A percentile compares a stretch with the other conserved stretches of the same genome.
Conservation (phyloP, 37 sponge, comb jelly and placozoan species). For the Axinella damicornis region DNA sequence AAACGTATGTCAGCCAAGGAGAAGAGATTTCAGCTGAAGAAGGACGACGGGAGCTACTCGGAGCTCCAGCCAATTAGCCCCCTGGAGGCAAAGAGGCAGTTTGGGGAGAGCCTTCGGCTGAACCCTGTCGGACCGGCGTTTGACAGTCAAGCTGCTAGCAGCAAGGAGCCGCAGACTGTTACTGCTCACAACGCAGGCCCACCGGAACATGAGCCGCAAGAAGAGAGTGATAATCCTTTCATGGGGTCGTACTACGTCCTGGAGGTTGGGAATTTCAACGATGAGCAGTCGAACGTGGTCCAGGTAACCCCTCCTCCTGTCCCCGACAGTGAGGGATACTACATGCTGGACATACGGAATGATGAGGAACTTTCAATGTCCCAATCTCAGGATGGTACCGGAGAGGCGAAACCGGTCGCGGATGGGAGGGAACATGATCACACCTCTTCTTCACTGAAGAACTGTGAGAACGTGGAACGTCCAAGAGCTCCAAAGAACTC, state of each 20-base stretch:
- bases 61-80: constrained; percentile 54
- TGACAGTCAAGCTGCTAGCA: background rate
- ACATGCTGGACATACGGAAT: constrained; percentile 22
- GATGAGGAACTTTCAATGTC: background rate
- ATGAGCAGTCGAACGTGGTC: background rate
- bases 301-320: background rate
- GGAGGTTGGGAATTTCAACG: constrained; percentile 61
- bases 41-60: constrained; percentile 56
- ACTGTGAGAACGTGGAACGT: background rate
- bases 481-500: background rate
- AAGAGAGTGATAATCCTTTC: background rate
- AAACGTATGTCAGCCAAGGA: constrained; percentile 50
- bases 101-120: constrained; percentile 19
- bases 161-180: background rate
- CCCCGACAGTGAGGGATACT: constrained; percentile 21
- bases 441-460: background rate
- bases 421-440: background rate
- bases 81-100: constrained; percentile 19
- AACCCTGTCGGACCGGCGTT: constrained; percentile 26
- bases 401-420: background rate
- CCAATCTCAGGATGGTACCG: too few relatives aligned
- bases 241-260: constrained; percentile 54
- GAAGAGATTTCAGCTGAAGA: constrained; percentile 46
- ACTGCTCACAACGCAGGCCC: background rate
- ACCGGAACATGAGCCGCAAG: background rate